Percentiles rank a stretch among this genome's conserved stretches.
These are phyloP conservation scores for Drosophila ezoana DNA, from an alignment of 2,888 invertebrate species.

Conservation along the genomic window DNA sequence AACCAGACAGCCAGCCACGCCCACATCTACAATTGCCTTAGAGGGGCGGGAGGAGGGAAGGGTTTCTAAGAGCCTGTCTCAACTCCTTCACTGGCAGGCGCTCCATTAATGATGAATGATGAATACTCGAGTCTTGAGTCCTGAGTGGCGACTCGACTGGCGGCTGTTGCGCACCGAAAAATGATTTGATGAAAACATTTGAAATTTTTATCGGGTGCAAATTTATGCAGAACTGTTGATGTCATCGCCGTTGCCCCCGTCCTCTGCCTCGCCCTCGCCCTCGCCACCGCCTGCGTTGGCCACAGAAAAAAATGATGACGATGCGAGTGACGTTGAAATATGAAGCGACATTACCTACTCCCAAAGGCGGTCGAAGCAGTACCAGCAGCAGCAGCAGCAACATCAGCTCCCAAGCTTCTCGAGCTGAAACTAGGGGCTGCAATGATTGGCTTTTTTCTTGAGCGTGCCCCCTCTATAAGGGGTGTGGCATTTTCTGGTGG, in stretches of 20 bases:
- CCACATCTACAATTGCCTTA: constrained; percentile 37
- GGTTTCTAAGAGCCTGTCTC: constrained; percentile 8
- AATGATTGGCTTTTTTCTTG: constrained; percentile 58
- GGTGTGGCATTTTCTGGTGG: not conserved
- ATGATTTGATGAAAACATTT: constrained; percentile 82
- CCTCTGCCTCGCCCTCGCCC: not conserved
- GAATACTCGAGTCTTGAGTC: constrained; percentile 53
- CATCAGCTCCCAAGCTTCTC: constrained; percentile 1
- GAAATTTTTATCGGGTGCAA: constrained; percentile 83
- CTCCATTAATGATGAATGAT: constrained; percentile 74
- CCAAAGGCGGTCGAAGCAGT: not conserved
- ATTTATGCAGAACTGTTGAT: constrained; percentile 83
- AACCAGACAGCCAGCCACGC: constrained; percentile 55
- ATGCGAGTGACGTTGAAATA: constrained; percentile 80
- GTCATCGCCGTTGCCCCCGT: constrained; percentile 67
- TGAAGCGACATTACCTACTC: constrained; percentile 71
- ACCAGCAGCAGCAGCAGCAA: constrained; percentile 2
- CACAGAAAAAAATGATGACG: constrained; percentile 72
- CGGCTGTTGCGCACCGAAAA: constrained; percentile 58
- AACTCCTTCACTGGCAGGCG: constrained; percentile 62
- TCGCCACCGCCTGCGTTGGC: constrained; percentile 1
- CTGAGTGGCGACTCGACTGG: constrained; percentile 26
- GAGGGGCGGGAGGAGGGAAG: not conserved
- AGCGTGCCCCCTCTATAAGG: not conserved
- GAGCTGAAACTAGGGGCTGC: constrained; percentile 29